Conservation (phyloP, 1,140 invertebrate species). For the Lamellibrachia luymesi region DNA sequence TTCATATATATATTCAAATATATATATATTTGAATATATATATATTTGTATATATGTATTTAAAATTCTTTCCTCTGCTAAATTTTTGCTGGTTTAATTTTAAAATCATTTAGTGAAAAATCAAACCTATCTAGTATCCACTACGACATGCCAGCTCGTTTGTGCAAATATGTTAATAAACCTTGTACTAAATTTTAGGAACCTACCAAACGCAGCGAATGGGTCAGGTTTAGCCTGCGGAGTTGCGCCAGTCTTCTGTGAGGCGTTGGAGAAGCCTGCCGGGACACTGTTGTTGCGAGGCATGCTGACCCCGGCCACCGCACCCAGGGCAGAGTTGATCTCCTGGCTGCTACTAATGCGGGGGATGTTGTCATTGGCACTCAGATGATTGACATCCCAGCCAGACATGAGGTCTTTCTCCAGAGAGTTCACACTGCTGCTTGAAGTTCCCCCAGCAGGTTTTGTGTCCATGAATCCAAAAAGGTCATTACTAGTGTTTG, state of each 20-base stretch:
- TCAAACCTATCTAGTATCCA: not conserved
- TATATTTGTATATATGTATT: too few species aligned
- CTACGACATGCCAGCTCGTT: not conserved
- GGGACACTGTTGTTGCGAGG: constrained; percentile 1
- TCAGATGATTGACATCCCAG: not conserved
- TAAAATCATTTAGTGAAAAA: not conserved
- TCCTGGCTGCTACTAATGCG: constrained; percentile 11
- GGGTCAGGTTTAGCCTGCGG: constrained; percentile 2
- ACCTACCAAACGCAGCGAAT: constrained; percentile 5
- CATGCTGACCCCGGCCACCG: not conserved
- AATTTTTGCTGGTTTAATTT: too few species aligned
- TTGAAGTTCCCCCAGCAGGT: not conserved
- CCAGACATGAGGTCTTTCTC: not conserved
- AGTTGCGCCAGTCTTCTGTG: not conserved
- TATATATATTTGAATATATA: too few species aligned
- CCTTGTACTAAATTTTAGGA: not conserved
- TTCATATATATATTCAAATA: too few species aligned
- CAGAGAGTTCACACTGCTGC: not conserved
- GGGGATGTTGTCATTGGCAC: not conserved
- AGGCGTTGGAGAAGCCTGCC: not conserved
- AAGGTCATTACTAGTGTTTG: not conserved
- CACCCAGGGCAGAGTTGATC: not conserved
- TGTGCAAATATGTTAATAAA: not conserved
- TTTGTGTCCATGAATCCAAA: not conserved
- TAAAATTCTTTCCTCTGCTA: too few species aligned